Conservation (phyloP, 2,113 vertebrate species). For the Podarcis cretensis region DNA sequence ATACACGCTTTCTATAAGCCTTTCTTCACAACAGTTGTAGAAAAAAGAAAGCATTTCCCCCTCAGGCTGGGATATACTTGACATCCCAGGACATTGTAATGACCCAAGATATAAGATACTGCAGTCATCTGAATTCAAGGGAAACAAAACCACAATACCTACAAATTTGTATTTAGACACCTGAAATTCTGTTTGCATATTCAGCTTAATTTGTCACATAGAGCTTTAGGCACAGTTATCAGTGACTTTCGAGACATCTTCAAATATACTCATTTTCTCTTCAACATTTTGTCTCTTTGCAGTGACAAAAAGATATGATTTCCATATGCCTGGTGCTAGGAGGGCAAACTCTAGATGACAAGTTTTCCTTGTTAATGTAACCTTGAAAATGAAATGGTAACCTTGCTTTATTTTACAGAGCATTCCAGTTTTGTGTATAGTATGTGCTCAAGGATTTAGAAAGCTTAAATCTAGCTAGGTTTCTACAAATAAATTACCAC, state of each 20-base stretch:
- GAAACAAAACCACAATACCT: not conserved
- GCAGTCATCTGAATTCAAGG: not conserved
- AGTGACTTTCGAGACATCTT: not conserved
- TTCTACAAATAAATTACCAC: conserved; percentile 43
- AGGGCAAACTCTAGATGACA: not conserved
- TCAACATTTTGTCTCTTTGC: not conserved
- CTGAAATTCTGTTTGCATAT: not conserved
- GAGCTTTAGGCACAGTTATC: not conserved
- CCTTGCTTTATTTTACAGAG: conserved; percentile 52
- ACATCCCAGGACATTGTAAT: not conserved
- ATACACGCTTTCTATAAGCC: not conserved
- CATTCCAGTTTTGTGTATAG: conserved; percentile 52
- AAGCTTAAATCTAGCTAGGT: conserved; percentile 49
- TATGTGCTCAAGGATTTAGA: conserved; percentile 47
- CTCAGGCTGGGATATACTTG: not conserved
- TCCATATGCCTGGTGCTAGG: conserved; percentile 41
- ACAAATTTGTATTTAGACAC: not conserved
- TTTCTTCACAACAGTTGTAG: not conserved
- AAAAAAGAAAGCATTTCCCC: not conserved
- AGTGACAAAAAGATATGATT: not conserved
- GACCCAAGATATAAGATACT: not conserved
- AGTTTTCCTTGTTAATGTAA: conserved; percentile 35
- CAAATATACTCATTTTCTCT: not conserved
- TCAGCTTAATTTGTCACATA: conserved; percentile 1
- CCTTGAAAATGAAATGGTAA: conserved; percentile 49